Conservation (phyloP, 1,140 invertebrate species). For the Zophobas atratus region DNA sequence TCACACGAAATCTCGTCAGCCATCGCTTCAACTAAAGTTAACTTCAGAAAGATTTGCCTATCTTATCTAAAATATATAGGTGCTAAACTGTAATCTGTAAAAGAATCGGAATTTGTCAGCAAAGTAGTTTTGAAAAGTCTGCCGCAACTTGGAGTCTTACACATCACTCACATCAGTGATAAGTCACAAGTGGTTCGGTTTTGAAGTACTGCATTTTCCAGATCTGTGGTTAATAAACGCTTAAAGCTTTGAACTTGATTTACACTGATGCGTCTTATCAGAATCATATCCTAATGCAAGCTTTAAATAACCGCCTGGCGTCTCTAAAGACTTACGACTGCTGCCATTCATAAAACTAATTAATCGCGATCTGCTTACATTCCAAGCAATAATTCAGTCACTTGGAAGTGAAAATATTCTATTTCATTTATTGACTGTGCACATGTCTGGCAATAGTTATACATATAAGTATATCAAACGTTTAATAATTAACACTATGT, state of each 20-base stretch:
- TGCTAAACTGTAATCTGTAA: background rate
- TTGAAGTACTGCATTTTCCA: conserved; percentile 11
- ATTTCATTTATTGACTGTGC: too few relatives aligned
- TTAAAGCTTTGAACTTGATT: conserved; percentile 56
- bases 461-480: too few relatives aligned
- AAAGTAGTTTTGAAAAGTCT: background rate
- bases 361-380: conserved; percentile 33
- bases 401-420: conserved; percentile 15
- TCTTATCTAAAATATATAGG: background rate
- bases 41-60: background rate
- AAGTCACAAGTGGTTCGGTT: conserved; percentile 13
- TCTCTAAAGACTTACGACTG: conserved; percentile 26
- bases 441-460: too few relatives aligned
- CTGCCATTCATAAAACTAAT: conserved; percentile 34
- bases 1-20: background rate
- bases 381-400: conserved; percentile 48
- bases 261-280: conserved; percentile 59
- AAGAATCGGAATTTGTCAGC: background rate
- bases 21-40: background rate
- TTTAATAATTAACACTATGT: too few relatives aligned
- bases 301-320: conserved; percentile 54
- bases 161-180: background rate
- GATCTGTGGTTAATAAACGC: conserved; percentile 48
- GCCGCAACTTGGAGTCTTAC: background rate
- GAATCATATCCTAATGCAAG: conserved; percentile 54